Conservation (phyloP, 2,888 invertebrate species). For the Tortrix viridana region DNA sequence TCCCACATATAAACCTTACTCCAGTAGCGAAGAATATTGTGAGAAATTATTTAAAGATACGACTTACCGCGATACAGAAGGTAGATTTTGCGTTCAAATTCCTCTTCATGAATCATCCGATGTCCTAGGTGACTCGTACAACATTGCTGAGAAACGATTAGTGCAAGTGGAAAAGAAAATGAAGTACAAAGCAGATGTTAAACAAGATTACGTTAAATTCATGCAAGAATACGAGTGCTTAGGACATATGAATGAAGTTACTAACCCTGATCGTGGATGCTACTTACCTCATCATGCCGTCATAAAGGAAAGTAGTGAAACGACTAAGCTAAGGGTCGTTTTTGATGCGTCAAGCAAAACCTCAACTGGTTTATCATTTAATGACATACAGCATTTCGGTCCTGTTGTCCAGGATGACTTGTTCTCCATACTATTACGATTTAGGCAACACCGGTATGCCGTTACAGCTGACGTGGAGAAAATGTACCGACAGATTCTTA, state of each 20-base stretch:
- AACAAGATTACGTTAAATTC: constrained; percentile 4
- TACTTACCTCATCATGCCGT: background rate
- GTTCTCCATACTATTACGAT: constrained; percentile 42
- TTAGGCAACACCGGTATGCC: constrained; percentile 27
- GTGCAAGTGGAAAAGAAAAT: background rate
- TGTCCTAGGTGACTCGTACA: constrained; percentile 10
- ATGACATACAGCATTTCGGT: constrained; percentile 9
- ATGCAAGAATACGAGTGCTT: constrained; percentile 11
- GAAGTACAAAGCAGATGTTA: background rate
- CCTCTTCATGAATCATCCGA: constrained; percentile 1
- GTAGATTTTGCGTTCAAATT: background rate
- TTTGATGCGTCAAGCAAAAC: constrained; percentile 4
- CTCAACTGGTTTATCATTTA: constrained; percentile 1
- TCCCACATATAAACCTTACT: background rate
- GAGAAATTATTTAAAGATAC: constrained; percentile 9
- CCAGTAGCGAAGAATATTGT: background rate
- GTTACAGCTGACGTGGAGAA: constrained; percentile 32
- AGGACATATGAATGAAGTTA: constrained; percentile 12
- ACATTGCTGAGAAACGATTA: constrained; percentile 1
- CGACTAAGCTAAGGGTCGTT: background rate
- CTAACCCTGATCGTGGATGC: background rate
- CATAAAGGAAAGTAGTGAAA: constrained; percentile 1
- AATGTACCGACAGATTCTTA: constrained; percentile 35
- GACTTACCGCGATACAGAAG: background rate
- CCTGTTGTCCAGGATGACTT: constrained; percentile 12